Base-by-base conservation (phyloP, 2,888 invertebrate species). In the Andricus quercusramuli region DNA sequence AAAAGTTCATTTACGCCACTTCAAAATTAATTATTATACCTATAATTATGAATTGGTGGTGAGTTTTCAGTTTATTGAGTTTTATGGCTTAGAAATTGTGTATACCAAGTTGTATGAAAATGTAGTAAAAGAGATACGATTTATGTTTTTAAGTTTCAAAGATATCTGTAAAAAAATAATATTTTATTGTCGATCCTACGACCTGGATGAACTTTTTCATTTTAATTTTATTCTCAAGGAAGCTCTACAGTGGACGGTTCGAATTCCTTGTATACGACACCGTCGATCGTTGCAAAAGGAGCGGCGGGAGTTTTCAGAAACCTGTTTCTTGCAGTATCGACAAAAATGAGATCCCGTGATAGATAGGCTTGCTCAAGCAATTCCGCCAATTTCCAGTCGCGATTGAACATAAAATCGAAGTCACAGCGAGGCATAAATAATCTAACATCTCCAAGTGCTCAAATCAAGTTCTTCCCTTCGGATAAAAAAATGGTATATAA, bases 291-390 rank as follows among this genome's bases (percentile, higher is more conserved):
- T 74, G 74, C 74, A 74, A 56, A 74, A 74, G 74, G 74, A 74
- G 32, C 74, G 74, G n/a, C 74, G 74, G 56, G 74, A 67, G 56
- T 74, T 74, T 74, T 74, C 74, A 74, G 74, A 74, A 74, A 74
- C 74, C 74, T 51, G 74, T 74, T 74, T 74, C 74, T 74, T 74
- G 74, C 74, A 56, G 32, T 74, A 74, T 56, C 51, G 74, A 74
- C 32, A 74, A 74, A 74, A 74, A 74, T 74, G 51, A 74, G 74
- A 74, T 74, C 51, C 56, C 56, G 56, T 74, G 74, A 74, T 56
- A 74, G 74, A 74, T 74, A 74, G 74, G 32, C 74, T 56, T 32
- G 51, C 74, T 74, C 32, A 32, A 56, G 74, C 51, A 74, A 74
- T 74, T 56, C 56, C 51, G 56, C 51, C 56, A 74, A 74, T 74